Base-by-base conservation (phyloP, 2,888 invertebrate genomes). In the Drosophila bunnanda region DNA sequence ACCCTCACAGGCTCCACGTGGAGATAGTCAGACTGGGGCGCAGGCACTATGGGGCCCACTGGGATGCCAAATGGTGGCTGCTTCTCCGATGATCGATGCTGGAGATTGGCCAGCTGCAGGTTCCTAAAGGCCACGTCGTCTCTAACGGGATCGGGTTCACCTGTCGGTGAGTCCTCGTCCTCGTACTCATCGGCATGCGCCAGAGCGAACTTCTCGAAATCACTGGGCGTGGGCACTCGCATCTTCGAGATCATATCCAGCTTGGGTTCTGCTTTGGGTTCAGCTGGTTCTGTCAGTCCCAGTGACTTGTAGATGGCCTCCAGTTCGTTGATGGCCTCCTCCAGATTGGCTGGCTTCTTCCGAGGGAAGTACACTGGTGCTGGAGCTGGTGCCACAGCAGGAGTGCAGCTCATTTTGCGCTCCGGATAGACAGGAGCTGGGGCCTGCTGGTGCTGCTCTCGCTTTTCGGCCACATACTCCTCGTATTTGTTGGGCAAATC, bases 41-140 rank as follows among this genome's bases (percentile, higher is more conserved):
- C 96, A 2, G 96, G 95, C 0, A 96, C 94, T 25, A 97, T 95
- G 13, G 97, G 97, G 3, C 97, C 96, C 39, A 97, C 91, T 0
- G 98, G 98, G 88, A 98, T 98, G 22, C 98, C 98, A 91, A 98
- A 98, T 1, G 96, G 97, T 39, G 97, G 97, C 89, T 98, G 98
- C 17, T 96, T 96, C 58, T 97, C 97, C 4, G 94, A 89, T 8
- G 96, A 94, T 91, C 95, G 96, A 44, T 95, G 92, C 52, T 94
- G 94, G 89, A 95, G 95, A 82, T 97, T 97, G 12, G 96, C 95
- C 90, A 96, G 95, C 87, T 95, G 95, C 69, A 97, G 94, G 89
- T 95, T 97, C 79, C 97, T 94, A 90, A 95, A 97, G 36, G 96
- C 95, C 12, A 97, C 96, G 92, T 98, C 98, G 89, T 98, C 98